phyloP scores from a whole-genome alignment of 2,888 invertebrate genomes.

The Drosophila mimica region DNA sequence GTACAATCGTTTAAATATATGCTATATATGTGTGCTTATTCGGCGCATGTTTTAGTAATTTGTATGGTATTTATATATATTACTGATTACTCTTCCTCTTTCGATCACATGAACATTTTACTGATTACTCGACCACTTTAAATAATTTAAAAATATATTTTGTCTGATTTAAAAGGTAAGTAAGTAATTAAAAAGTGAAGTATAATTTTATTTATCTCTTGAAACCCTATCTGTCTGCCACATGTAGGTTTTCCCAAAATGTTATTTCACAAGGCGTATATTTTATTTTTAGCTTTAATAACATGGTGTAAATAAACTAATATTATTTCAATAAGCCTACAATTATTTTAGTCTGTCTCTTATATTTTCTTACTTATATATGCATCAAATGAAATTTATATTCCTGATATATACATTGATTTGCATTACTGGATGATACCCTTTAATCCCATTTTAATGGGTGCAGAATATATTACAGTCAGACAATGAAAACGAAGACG shows the following conservation, averaged over 20 bases:
- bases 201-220: background rate
- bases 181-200: background rate
- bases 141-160: background rate
- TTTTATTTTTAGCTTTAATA: background rate
- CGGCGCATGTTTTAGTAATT: background rate
- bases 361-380: background rate
- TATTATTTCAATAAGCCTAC: background rate
- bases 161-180: background rate
- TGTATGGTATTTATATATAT: background rate
- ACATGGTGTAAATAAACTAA: background rate
- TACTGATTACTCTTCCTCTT: background rate
- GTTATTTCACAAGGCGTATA: background rate
- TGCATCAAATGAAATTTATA: background rate
- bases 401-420: background rate
- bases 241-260: background rate
- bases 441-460: conserved; percentile 1
- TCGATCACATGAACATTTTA: background rate
- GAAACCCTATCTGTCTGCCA: background rate
- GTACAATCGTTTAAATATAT: background rate
- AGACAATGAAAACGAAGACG: conserved; percentile 1
- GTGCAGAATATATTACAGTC: background rate
- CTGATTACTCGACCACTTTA: background rate
- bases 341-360: background rate
- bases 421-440: background rate
- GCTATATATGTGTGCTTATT: background rate